phyloP scores from a whole-genome alignment of 2,113 vertebrate species.

The Aythya baeri region DNA sequence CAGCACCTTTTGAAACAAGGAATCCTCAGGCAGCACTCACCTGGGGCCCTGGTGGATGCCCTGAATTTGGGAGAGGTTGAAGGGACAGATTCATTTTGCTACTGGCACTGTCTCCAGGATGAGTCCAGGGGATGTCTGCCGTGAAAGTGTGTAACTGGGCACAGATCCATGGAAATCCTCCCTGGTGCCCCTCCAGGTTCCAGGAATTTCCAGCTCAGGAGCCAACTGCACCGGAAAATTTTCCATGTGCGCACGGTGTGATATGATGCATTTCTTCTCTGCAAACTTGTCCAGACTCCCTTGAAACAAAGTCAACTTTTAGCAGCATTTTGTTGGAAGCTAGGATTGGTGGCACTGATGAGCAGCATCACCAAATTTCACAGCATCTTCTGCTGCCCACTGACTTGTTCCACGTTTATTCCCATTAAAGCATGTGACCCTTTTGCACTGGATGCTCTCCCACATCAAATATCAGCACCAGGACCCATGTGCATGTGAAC shows the following conservation, averaged over 20 bases:
- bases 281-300: too few species aligned
- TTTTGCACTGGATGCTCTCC: background rate
- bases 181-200: background rate
- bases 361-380: background rate
- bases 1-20: background rate
- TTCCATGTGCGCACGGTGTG: background rate
- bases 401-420: background rate
- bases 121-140: background rate
- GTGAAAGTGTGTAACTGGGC: background rate
- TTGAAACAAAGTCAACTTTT: too few species aligned
- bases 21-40: background rate
- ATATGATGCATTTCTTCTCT: background rate
- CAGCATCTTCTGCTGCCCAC: background rate
- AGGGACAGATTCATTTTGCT: background rate
- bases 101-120: background rate
- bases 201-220: background rate
- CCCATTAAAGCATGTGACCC: background rate
- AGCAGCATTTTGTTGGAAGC: background rate
- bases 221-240: background rate
- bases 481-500: background rate
- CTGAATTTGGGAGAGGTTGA: background rate
- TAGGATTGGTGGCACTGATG: background rate
- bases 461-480: background rate
- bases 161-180: background rate
- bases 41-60: too few species aligned